These are phyloP conservation scores for Gasterosteus aculeatus DNA, from an alignment of 2,113 vertebrate genomes.

Conservation along the genomic window DNA sequence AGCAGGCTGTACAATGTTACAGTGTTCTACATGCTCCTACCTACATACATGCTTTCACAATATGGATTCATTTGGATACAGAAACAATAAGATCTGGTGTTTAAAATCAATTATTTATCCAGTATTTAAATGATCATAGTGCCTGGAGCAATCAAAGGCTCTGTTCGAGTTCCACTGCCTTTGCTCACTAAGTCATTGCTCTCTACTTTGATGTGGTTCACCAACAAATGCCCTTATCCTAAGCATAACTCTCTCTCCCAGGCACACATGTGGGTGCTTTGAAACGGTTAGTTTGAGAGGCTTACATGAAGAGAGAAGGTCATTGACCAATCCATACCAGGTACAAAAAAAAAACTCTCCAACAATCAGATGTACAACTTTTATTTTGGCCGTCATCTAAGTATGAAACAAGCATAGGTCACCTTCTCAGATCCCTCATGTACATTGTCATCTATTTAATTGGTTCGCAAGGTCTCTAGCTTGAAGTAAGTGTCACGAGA, in stretches of 20 bases:
- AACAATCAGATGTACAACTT: constrained; percentile 38
- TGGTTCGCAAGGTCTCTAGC: constrained; percentile 64
- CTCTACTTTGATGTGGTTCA: constrained; percentile 81
- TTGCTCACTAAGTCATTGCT: constrained; percentile 77
- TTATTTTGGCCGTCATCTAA: constrained; percentile 57
- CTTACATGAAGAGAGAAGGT: constrained; percentile 53
- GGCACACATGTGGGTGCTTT: constrained; percentile 64
- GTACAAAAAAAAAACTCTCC: constrained; percentile 26
- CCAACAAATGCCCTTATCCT: constrained; percentile 82
- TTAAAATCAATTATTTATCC: constrained; percentile 92
- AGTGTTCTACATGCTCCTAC: not conserved
- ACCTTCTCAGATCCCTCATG: constrained; percentile 57
- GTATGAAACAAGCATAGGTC: constrained; percentile 57
- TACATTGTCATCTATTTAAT: constrained; percentile 76
- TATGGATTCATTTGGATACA: constrained; percentile 72
- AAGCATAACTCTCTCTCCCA: constrained; percentile 72
- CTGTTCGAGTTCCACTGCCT: constrained; percentile 79
- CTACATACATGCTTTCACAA: constrained; percentile 41
- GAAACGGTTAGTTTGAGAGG: constrained; percentile 65
- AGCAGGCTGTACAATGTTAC: not conserved
- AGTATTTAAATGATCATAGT: constrained; percentile 87
- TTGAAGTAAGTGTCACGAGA: constrained; percentile 66
- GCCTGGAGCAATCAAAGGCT: constrained; percentile 86
- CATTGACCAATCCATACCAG: constrained; percentile 57
- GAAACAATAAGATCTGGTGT: constrained; percentile 77